Percentiles rank a stretch among this genome's conserved stretches.
These are phyloP conservation scores for Ormyrus rosae DNA, from an alignment of 2,888 invertebrate species.

Conservation along the genomic window DNA sequence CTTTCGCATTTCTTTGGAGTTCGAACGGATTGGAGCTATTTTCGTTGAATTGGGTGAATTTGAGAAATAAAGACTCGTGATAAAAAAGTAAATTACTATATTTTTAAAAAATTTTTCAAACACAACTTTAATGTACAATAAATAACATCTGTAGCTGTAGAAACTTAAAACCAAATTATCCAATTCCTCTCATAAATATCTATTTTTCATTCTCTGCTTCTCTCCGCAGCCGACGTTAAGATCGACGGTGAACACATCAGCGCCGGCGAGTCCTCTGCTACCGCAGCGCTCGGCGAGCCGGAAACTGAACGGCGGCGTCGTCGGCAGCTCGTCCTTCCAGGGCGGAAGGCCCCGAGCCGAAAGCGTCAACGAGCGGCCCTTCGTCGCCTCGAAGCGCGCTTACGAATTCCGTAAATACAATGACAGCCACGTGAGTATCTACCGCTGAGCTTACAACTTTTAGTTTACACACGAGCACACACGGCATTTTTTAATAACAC, in stretches of 20 bases:
- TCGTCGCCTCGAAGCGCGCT: constrained; percentile 80
- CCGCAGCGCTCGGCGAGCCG: constrained; percentile 77
- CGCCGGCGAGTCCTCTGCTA: constrained; percentile 77
- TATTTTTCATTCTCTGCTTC: too few species aligned
- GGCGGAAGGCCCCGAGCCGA: constrained; percentile 70
- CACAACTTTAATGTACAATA: too few species aligned
- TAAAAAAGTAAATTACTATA: neutral
- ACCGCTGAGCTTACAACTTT: too few species aligned
- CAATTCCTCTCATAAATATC: too few species aligned
- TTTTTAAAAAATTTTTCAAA: too few species aligned
- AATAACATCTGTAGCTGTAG: too few species aligned
- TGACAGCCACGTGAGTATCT: constrained; percentile 76
- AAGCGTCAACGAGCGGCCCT: constrained; percentile 80
- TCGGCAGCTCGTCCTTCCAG: constrained; percentile 62
- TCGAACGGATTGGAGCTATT: neutral
- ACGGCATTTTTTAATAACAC: too few species aligned
- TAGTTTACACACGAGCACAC: too few species aligned
- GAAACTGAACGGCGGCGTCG: constrained; percentile 71
- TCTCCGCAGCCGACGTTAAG: constrained; percentile 56
- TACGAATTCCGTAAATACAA: constrained; percentile 76
- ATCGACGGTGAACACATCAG: constrained; percentile 71
- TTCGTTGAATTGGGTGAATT: too few species aligned
- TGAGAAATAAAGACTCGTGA: neutral
- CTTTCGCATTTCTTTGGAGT: neutral
- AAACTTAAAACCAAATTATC: too few species aligned